These are phyloP conservation scores for Charina bottae DNA, from an alignment of 2,113 vertebrate species.

Conservation along the genomic window DNA sequence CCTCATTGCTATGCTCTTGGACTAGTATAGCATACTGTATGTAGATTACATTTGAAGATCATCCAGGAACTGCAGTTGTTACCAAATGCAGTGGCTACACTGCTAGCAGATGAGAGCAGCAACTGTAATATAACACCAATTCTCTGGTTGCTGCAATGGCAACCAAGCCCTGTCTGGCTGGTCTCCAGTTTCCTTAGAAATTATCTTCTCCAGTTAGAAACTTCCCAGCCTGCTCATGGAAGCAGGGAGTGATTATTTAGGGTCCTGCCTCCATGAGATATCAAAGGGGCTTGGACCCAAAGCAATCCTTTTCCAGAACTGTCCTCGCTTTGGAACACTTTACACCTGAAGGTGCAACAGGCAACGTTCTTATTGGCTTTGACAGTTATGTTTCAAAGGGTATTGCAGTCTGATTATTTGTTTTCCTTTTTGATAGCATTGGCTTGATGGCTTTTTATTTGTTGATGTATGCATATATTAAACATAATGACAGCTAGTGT, in stretches of 20 bases:
- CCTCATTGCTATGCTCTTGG: background rate
- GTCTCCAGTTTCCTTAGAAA: background rate
- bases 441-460: background rate
- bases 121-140: background rate
- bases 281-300: background rate
- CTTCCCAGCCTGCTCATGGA: background rate
- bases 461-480: background rate
- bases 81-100: background rate
- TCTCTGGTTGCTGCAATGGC: background rate
- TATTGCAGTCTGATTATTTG: background rate
- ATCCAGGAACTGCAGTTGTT: background rate
- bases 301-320: background rate
- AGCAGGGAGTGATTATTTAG: background rate
- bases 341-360: background rate
- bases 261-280: background rate
- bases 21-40: background rate
- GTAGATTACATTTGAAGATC: background rate
- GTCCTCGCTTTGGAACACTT: background rate
- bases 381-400: background rate
- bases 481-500: background rate
- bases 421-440: background rate
- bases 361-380: background rate
- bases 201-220: background rate
- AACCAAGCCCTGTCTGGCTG: background rate
- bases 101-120: background rate